Evolutionary conservation across 2,113 vertebrate species (phyloP).

Genomic region (Grammomys dolichurus): DNA sequence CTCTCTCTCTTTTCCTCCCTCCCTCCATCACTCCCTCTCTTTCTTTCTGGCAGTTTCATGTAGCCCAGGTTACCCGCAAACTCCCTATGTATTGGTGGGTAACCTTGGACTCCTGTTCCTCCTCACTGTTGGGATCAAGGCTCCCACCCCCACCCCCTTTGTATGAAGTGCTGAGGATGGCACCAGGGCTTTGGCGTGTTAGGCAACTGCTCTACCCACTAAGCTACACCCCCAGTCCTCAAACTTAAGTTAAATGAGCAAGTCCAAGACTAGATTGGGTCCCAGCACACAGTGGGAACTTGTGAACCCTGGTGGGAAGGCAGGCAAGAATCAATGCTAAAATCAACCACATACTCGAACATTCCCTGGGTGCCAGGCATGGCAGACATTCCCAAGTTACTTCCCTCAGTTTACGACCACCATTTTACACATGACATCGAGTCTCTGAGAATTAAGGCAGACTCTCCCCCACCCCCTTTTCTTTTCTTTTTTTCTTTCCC

Average conservation of each 20-base stretch:
- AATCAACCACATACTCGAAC: neutral
- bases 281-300: neutral
- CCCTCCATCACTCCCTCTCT: neutral
- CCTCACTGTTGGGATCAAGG: neutral
- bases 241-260: neutral
- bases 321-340: neutral
- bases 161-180: too few relatives aligned
- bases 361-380: neutral
- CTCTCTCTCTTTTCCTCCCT: neutral
- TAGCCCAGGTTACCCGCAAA: neutral
- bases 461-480: neutral
- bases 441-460: neutral
- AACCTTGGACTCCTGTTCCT: neutral
- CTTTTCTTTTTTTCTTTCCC: too few relatives aligned
- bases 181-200: too few relatives aligned
- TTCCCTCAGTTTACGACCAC: neutral
- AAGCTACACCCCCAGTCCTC: neutral
- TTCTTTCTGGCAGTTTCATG: neutral
- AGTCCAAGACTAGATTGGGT: neutral
- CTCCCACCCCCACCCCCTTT: neutral
- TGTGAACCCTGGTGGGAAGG: neutral
- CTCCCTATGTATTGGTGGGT: neutral
- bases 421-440: constrained; percentile 12
- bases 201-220: neutral
- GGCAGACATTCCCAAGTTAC: neutral